These are phyloP conservation scores for Eptesicus fuscus DNA, from an alignment of 2,113 vertebrate genomes.

Conservation along the genomic window DNA sequence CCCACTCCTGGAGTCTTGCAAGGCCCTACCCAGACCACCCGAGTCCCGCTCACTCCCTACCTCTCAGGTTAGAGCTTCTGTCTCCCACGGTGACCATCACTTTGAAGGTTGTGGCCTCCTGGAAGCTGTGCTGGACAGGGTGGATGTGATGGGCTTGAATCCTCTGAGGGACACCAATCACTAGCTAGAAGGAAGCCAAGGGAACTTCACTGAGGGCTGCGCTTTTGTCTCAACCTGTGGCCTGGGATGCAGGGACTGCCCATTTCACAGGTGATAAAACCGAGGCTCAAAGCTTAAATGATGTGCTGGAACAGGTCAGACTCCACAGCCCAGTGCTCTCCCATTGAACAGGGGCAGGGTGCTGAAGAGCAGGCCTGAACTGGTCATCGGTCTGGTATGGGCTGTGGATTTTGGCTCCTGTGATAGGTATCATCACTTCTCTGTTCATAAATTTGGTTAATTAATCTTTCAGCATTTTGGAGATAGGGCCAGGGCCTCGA, in stretches of 20 bases:
- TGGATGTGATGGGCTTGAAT: slow-evolving; percentile 74
- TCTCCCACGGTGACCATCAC: slow-evolving; percentile 86
- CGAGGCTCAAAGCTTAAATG: background rate
- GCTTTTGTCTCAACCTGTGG: background rate
- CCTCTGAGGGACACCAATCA: slow-evolving; percentile 79
- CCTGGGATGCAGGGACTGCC: background rate
- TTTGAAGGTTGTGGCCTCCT: slow-evolving; percentile 80
- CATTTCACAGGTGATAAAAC: background rate
- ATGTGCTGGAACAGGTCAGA: background rate
- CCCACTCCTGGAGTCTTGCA: fast-evolving
- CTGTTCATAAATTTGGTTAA: background rate
- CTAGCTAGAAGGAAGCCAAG: slow-evolving; percentile 77
- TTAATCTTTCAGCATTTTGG: background rate
- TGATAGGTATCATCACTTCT: background rate
- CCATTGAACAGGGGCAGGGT: no score
- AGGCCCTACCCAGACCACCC: background rate
- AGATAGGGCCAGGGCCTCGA: background rate
- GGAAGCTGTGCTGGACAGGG: slow-evolving; percentile 74
- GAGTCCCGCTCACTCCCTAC: slow-evolving; percentile 70
- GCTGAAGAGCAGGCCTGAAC: background rate
- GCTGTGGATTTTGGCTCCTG: background rate
- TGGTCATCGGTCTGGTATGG: fast-evolving
- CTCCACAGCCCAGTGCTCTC: background rate
- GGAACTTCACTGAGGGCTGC: background rate
- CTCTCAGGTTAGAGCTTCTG: slow-evolving; percentile 88